These are phyloP conservation scores for Montipora efflorescens DNA, from an alignment of 64 coral and sea anemone genomes.

Conservation along the genomic window DNA sequence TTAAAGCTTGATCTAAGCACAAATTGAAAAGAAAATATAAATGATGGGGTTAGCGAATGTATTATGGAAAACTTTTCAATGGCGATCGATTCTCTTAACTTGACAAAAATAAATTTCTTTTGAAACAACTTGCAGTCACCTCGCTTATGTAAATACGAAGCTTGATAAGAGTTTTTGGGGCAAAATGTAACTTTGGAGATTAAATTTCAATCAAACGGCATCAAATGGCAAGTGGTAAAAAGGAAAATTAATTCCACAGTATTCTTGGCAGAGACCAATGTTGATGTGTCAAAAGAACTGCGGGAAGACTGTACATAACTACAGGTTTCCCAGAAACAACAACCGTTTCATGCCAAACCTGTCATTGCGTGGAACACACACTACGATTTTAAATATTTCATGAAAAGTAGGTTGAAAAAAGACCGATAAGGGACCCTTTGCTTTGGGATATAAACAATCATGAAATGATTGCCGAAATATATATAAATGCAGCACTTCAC, in stretches of 20 bases:
- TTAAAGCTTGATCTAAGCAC: neutral
- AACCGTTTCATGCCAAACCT: neutral
- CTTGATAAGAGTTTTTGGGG: neutral
- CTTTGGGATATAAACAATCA: neutral
- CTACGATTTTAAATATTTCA: neutral
- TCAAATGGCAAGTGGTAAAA: no score
- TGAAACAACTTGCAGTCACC: neutral
- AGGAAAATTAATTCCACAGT: no score
- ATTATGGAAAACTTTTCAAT: neutral
- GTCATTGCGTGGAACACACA: neutral
- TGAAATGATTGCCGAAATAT: neutral
- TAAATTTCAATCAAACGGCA: slow-evolving; percentile 21
- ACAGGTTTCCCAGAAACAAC: slow-evolving; percentile 1
- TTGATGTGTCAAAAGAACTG: neutral
- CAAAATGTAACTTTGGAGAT: slow-evolving; percentile 2
- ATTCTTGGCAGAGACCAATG: neutral
- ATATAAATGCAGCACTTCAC: neutral
- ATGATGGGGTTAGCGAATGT: neutral
- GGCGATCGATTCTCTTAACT: neutral
- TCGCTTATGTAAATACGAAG: slow-evolving; percentile 5
- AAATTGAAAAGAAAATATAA: neutral
- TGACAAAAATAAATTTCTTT: neutral
- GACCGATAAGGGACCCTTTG: neutral
- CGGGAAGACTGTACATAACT: neutral
- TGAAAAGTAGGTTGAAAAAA: neutral